phyloP scores from a whole-genome alignment of 2,888 invertebrate genomes.

The Chrysolina haemoptera region DNA sequence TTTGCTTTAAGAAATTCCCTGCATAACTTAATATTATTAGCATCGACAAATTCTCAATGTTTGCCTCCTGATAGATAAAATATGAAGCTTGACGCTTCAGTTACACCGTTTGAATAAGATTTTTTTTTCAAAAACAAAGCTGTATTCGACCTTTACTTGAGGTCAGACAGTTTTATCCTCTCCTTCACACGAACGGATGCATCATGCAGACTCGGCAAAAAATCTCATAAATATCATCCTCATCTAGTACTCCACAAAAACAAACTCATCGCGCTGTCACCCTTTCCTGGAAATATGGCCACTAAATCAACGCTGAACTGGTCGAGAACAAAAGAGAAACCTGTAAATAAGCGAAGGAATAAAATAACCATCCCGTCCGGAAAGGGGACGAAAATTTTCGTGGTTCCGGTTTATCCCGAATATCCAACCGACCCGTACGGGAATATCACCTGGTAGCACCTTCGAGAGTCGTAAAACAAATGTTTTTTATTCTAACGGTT shows the following conservation, averaged over 20 bases:
- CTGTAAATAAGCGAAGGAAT: constrained; percentile 20
- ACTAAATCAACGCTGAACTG: constrained; percentile 23
- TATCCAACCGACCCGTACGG: constrained; percentile 26
- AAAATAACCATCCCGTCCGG: constrained; percentile 19
- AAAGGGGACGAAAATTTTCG: constrained; percentile 32
- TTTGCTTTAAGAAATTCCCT: too few relatives aligned
- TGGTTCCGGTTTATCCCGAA: constrained; percentile 39
- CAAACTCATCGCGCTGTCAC: constrained; percentile 22
- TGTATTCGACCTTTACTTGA: background rate
- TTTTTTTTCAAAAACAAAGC: too few relatives aligned
- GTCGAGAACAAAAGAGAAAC: constrained; percentile 24
- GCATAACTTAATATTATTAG: too few relatives aligned
- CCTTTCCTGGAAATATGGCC: constrained; percentile 22
- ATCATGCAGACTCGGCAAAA: background rate
- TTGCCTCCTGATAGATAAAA: too few relatives aligned
- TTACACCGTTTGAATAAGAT: too few relatives aligned
- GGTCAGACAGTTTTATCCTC: background rate
- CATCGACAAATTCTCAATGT: too few relatives aligned
- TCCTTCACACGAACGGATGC: background rate
- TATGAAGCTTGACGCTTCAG: too few relatives aligned
- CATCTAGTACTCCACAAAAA: background rate
- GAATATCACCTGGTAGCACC: constrained; percentile 37
- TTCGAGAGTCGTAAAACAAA: constrained; percentile 32
- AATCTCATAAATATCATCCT: background rate
- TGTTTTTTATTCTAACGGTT: constrained; percentile 27